phyloP scores from a whole-genome alignment of 2,113 vertebrate species.

The Gnathonemus longibarbis region DNA sequence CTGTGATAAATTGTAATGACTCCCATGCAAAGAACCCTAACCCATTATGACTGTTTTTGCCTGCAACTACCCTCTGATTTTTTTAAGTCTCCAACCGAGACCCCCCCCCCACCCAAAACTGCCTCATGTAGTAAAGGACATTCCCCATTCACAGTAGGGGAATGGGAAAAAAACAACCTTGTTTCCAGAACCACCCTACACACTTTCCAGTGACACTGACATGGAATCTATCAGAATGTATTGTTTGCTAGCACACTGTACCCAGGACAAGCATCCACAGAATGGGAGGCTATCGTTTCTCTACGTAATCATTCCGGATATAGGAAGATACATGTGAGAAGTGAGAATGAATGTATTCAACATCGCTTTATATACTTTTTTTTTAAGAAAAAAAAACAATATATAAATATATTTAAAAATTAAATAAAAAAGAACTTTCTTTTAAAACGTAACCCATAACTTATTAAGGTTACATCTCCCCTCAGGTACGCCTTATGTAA shows the following conservation, averaged over 20 bases:
- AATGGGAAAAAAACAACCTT: not conserved
- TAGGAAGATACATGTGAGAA: not conserved
- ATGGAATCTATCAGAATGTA: not conserved
- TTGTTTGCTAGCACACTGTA: not conserved
- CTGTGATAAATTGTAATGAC: not conserved
- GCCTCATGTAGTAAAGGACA: not conserved
- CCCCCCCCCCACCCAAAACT: not conserved
- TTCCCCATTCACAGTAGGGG: not conserved
- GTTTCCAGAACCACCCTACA: not conserved
- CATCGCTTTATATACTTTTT: not conserved
- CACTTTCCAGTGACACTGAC: not conserved
- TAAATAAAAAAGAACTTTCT: not conserved
- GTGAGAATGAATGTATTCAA: not conserved
- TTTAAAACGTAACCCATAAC: slow-evolving; percentile 3
- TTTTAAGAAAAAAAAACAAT: not conserved
- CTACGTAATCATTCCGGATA: not conserved
- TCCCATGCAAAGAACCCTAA: not conserved
- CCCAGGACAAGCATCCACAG: not conserved
- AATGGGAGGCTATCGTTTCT: not conserved
- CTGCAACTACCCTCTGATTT: not conserved
- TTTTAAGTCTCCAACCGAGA: not conserved
- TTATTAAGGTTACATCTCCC: slow-evolving; percentile 10
- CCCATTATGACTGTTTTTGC: not conserved
- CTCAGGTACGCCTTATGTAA: not conserved
- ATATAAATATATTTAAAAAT: not conserved